A percentile compares a stretch with the other conserved stretches of the same genome.
Evolutionary conservation across 2,797 vertebrate genomes (phyloP).

Genomic region (Gymnoscopelus microlampas): DNA sequence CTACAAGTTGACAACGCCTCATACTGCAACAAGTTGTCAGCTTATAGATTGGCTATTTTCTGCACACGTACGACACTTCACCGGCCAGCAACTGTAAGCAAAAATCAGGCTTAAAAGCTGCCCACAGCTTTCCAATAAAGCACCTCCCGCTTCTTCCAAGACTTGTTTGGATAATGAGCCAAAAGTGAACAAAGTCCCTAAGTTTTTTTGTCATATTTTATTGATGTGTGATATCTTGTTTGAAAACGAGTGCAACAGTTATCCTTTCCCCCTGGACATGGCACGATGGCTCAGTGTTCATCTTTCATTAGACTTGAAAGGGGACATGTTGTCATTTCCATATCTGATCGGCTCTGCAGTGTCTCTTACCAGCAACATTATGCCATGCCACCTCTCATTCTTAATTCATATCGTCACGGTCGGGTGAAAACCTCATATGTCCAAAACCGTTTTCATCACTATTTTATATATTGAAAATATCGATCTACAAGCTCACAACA

Average conservation of each 20-base stretch:
- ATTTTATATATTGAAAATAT: too few species aligned
- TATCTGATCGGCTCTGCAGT: constrained; percentile 1
- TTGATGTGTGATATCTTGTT: constrained; percentile 2
- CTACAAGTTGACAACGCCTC: too few species aligned
- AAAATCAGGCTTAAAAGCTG: not conserved
- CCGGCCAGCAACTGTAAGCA: too few species aligned
- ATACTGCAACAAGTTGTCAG: too few species aligned
- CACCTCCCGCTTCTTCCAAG: constrained; percentile 4
- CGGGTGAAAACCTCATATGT: too few species aligned
- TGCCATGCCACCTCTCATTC: not conserved
- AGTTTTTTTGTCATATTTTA: constrained; percentile 1
- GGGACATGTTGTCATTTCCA: not conserved
- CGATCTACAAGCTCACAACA: too few species aligned
- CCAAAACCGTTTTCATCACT: too few species aligned
- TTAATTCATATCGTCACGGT: too few species aligned
- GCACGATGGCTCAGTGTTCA: constrained; percentile 1
- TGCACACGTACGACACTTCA: too few species aligned
- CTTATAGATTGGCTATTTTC: too few species aligned
- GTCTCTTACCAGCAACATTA: not conserved
- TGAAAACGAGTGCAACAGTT: not conserved
- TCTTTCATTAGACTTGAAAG: constrained; percentile 8
- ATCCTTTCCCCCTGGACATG: not conserved
- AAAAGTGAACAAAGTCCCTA: not conserved
- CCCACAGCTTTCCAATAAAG: not conserved
- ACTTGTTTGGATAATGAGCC: constrained; percentile 13